phyloP scores from a whole-genome alignment of 2,113 vertebrate species.

The Bostrychus sinensis region DNA sequence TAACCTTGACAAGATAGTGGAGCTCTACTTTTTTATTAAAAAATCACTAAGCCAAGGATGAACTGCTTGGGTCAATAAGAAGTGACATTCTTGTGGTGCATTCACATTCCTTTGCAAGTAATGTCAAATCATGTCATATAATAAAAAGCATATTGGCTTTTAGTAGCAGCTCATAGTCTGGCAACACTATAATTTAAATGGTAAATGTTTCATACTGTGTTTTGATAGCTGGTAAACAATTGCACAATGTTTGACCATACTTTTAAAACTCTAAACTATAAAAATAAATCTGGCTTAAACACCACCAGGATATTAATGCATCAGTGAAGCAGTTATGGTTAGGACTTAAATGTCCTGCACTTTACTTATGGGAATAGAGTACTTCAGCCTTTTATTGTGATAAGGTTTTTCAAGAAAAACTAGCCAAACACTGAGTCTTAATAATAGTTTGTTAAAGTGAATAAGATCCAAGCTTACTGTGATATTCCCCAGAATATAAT shows the following conservation, averaged over 20 bases:
- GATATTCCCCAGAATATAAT: slow-evolving; percentile 13
- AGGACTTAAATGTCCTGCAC: no score
- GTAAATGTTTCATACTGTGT: no score
- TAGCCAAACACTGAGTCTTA: slow-evolving; percentile 5
- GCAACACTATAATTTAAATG: background rate
- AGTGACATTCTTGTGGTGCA: background rate
- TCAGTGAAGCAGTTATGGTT: no score
- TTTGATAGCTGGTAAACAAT: no score
- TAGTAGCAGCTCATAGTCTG: background rate
- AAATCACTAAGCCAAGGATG: background rate
- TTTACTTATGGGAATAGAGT: no score
- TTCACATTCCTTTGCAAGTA: background rate
- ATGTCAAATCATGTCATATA: background rate
- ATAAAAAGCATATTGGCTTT: background rate
- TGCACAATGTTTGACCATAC: no score
- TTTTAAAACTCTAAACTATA: no score
- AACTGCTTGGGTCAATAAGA: background rate
- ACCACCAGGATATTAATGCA: no score
- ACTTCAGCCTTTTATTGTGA: background rate
- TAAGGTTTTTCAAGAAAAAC: background rate
- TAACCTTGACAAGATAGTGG: slow-evolving; percentile 43
- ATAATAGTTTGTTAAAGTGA: slow-evolving; percentile 1
- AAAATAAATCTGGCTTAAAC: no score
- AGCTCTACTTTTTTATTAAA: background rate
- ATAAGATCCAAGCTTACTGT: background rate